These are phyloP conservation scores for Sebastes nivosus DNA, from an alignment of 2,797 vertebrate genomes.

Conservation along the genomic window DNA sequence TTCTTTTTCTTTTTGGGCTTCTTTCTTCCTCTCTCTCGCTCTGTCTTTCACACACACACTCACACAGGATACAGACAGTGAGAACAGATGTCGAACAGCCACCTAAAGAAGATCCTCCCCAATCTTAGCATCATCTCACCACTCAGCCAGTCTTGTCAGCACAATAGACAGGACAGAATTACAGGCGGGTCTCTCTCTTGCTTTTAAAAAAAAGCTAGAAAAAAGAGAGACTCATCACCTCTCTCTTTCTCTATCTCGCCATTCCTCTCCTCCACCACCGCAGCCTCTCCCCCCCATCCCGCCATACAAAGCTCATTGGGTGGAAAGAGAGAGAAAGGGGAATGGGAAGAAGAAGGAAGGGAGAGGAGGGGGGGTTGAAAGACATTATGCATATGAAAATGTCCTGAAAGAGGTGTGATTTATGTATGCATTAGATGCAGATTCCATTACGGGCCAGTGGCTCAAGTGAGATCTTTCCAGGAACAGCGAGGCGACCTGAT, in stretches of 20 bases:
- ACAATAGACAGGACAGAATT: conserved; percentile 96
- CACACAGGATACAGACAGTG: conserved; percentile 76
- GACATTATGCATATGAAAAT: conserved; percentile 99
- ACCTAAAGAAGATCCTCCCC: conserved; percentile 88
- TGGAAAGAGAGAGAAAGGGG: conserved; percentile 89
- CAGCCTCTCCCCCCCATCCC: conserved; percentile 12
- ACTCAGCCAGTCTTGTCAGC: conserved; percentile 85
- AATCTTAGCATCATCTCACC: conserved; percentile 86
- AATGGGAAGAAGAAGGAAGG: conserved; percentile 64
- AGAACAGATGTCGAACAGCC: conserved; percentile 91
- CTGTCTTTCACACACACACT: conserved; percentile 5
- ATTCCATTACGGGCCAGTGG: conserved; percentile 99
- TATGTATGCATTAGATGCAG: conserved; percentile 99
- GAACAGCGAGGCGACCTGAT: conserved; percentile 97
- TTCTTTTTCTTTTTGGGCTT: conserved; percentile 11
- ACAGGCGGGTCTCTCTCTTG: conserved; percentile 86
- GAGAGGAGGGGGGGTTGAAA: conserved; percentile 72
- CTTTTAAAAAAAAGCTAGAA: conserved; percentile 64
- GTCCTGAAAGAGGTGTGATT: conserved; percentile 99
- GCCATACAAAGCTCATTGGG: conserved; percentile 83
- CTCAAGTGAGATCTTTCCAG: conserved; percentile 98
- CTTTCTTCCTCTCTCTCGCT: conserved; percentile 1
- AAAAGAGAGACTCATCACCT: conserved; percentile 74
- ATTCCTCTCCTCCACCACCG: conserved; percentile 34
- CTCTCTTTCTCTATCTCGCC: conserved; percentile 49